These are phyloP conservation scores for Chrysina gloriosa DNA, from an alignment of 2,888 invertebrate species.

Conservation along the genomic window DNA sequence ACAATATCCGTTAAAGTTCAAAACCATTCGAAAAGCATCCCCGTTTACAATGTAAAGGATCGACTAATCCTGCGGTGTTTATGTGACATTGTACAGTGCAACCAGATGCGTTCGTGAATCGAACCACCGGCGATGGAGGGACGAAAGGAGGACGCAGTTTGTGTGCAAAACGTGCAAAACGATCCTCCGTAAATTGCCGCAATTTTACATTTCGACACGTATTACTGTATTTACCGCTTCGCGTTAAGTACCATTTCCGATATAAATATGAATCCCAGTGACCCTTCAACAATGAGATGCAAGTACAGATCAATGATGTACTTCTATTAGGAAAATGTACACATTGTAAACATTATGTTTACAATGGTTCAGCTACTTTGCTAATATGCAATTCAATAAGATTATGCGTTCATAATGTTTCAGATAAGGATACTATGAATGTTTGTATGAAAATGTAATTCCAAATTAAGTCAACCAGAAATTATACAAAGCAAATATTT, in stretches of 20 bases:
- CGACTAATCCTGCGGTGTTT: constrained; percentile 36
- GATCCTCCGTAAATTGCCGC: constrained; percentile 35
- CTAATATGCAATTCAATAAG: background rate
- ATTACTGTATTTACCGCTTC: constrained; percentile 38
- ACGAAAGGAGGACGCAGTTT: constrained; percentile 21
- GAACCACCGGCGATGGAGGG: background rate
- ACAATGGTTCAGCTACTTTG: background rate
- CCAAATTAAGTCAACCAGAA: too few relatives aligned
- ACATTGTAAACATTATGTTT: background rate
- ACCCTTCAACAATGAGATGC: background rate
- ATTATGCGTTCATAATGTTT: background rate
- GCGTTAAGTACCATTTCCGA: constrained; percentile 16
- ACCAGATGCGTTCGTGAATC: constrained; percentile 32
- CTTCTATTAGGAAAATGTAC: background rate
- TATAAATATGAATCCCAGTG: constrained; percentile 14
- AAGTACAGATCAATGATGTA: constrained; percentile 9
- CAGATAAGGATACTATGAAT: background rate
- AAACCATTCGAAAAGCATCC: constrained; percentile 25
- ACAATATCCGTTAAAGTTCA: constrained; percentile 36
- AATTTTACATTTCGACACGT: constrained; percentile 41
- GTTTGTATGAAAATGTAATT: background rate
- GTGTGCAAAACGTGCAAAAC: constrained; percentile 41
- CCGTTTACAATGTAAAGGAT: constrained; percentile 27
- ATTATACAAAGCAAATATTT: too few relatives aligned
- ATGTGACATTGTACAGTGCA: constrained; percentile 37